A percentile compares a stretch with the other conserved stretches of the same genome.
Evolutionary conservation across 2,797 vertebrate genomes (phyloP).

Genomic region (Chrysolophus pictus): DNA sequence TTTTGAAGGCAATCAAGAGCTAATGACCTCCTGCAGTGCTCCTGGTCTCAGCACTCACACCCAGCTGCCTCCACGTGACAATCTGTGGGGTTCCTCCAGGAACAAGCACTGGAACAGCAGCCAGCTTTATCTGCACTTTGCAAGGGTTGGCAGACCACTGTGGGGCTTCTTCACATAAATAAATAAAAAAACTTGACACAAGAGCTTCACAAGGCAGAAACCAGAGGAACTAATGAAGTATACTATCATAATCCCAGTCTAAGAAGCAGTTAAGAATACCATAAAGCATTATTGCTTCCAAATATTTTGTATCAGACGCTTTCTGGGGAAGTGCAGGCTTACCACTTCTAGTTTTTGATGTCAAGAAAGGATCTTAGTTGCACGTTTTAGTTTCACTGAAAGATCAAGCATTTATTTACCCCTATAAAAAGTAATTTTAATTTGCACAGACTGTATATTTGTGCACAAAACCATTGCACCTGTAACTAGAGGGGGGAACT

Average conservation of each 20-base stretch:
- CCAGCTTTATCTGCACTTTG: background rate
- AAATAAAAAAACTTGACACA: background rate
- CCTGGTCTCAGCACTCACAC: background rate
- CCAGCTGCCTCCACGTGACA: background rate
- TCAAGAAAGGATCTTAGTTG: background rate
- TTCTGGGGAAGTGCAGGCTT: background rate
- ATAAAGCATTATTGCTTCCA: background rate
- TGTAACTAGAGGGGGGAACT: background rate
- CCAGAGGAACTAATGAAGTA: background rate
- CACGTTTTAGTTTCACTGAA: background rate
- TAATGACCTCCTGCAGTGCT: background rate
- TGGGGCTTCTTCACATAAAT: background rate
- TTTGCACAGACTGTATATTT: background rate
- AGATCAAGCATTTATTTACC: background rate
- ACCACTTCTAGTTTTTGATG: background rate
- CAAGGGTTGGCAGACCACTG: background rate
- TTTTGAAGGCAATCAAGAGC: background rate
- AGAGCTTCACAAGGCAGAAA: background rate
- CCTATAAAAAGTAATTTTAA: background rate
- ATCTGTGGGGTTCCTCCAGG: background rate
- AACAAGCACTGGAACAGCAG: fast-evolving
- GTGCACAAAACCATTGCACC: background rate
- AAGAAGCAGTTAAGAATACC: background rate
- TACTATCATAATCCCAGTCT: background rate
- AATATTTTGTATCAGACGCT: background rate